These are phyloP conservation scores for Megamerina dolium DNA, from an alignment of 2,888 invertebrate species.

Conservation along the genomic window DNA sequence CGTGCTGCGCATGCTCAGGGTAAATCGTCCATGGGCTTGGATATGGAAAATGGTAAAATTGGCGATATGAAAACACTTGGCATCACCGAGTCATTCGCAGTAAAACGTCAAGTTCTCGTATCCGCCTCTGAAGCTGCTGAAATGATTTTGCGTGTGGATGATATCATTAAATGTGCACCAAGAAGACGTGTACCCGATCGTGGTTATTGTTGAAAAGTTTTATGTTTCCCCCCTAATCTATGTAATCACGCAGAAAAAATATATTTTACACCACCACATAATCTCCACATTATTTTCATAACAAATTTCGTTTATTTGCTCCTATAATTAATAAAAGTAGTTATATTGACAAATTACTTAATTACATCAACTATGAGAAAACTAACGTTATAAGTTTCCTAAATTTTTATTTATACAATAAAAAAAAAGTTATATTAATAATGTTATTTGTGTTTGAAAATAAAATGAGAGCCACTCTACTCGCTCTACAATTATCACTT, in stretches of 20 bases:
- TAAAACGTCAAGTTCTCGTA: slow-evolving; percentile 90
- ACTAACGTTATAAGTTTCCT: too few relatives aligned
- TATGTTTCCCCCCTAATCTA: too few relatives aligned
- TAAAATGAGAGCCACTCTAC: too few relatives aligned
- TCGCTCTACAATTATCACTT: too few relatives aligned
- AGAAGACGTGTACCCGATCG: slow-evolving; percentile 81
- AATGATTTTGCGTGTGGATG: slow-evolving; percentile 97
- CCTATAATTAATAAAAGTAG: too few relatives aligned
- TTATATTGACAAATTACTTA: too few relatives aligned
- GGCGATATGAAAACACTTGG: slow-evolving; percentile 89
- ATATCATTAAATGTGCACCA: slow-evolving; percentile 90
- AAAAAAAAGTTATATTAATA: too few relatives aligned
- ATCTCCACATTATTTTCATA: slow-evolving; percentile 4
- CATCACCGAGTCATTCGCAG: slow-evolving; percentile 94
- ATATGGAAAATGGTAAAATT: slow-evolving; percentile 82
- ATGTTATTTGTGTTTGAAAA: too few relatives aligned
- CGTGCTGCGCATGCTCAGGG: slow-evolving; percentile 85
- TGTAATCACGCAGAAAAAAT: too few relatives aligned
- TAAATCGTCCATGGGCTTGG: slow-evolving; percentile 60
- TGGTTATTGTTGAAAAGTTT: slow-evolving; percentile 53
- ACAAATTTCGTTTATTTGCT: too few relatives aligned
- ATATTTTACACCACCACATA: slow-evolving; percentile 4
- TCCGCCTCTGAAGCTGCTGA: slow-evolving; percentile 97
- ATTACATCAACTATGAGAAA: too few relatives aligned
- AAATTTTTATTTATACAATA: too few relatives aligned